Conservation (phyloP, 2,113 vertebrate species). For the Edolisoma coerulescens region DNA sequence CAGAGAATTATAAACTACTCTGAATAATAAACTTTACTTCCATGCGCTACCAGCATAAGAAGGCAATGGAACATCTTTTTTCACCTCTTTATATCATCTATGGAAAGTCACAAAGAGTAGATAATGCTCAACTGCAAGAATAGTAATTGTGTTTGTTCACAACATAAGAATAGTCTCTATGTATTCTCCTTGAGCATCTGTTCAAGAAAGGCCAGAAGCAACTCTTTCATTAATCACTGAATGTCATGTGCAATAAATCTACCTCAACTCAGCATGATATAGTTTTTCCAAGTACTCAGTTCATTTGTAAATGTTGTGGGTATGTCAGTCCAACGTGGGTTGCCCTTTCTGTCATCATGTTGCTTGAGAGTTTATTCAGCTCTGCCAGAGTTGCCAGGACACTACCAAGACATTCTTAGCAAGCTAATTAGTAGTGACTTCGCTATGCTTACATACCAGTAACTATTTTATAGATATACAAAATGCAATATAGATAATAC, state of each 20-base stretch:
- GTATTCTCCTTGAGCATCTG: neutral
- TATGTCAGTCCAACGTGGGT: neutral
- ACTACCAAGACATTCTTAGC: neutral
- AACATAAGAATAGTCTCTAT: neutral
- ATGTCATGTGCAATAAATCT: constrained; percentile 50
- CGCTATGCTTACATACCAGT: neutral
- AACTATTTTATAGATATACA: neutral
- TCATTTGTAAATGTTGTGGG: constrained; percentile 34
- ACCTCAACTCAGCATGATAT: constrained; percentile 34
- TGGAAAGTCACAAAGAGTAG: neutral
- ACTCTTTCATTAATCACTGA: constrained; percentile 16
- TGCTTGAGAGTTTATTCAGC: neutral
- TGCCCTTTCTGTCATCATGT: neutral
- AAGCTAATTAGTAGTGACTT: neutral
- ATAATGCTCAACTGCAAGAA: neutral
- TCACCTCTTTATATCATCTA: neutral
- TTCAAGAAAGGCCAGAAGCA: constrained; percentile 4
- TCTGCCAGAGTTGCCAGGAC: neutral
- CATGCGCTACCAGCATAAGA: neutral
- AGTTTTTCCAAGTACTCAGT: neutral
- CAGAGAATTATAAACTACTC: neutral
- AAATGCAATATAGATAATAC: neutral
- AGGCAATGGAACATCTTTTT: neutral
- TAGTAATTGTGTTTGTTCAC: neutral
- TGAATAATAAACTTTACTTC: neutral